Evolutionary conservation across 2,888 invertebrate genomes (phyloP).

Genomic region (Monochamus alternatus): DNA sequence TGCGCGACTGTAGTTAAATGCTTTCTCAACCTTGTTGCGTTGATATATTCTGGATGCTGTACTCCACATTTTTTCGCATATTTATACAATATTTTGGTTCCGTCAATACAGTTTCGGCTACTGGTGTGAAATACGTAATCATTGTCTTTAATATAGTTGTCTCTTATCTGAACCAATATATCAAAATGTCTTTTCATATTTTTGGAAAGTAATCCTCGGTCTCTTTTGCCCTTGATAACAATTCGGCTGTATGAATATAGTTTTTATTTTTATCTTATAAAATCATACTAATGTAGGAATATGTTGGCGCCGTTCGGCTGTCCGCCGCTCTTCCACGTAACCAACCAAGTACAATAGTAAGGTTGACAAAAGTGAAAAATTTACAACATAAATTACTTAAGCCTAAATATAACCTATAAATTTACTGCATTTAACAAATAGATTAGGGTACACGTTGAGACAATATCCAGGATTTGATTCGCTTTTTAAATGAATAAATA

Average conservation of each 20-base stretch:
- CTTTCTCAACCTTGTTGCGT: constrained; percentile 48
- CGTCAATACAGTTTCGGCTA: constrained; percentile 45
- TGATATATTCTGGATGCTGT: constrained; percentile 33
- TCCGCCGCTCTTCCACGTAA: too few species aligned
- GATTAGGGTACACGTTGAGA: too few species aligned
- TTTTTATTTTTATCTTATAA: too few species aligned
- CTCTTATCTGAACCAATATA: constrained; percentile 38
- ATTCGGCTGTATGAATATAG: constrained; percentile 45
- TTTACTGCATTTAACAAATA: too few species aligned
- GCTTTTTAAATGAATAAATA: too few species aligned
- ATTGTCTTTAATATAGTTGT: constrained; percentile 39
- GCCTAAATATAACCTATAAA: too few species aligned
- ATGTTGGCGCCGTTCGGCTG: too few species aligned
- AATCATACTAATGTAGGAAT: too few species aligned
- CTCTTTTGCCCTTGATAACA: constrained; percentile 49
- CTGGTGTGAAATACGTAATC: constrained; percentile 43
- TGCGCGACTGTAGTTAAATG: constrained; percentile 48
- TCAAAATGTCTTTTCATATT: constrained; percentile 49
- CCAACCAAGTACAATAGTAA: too few species aligned
- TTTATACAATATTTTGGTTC: constrained; percentile 49
- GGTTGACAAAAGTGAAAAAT: too few species aligned
- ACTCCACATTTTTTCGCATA: constrained; percentile 45
- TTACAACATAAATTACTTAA: too few species aligned
- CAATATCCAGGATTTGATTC: too few species aligned
- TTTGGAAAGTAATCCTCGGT: constrained; percentile 44